Conservation (phyloP, 2,113 vertebrate species). For the Campylomormyrus tamandua region DNA sequence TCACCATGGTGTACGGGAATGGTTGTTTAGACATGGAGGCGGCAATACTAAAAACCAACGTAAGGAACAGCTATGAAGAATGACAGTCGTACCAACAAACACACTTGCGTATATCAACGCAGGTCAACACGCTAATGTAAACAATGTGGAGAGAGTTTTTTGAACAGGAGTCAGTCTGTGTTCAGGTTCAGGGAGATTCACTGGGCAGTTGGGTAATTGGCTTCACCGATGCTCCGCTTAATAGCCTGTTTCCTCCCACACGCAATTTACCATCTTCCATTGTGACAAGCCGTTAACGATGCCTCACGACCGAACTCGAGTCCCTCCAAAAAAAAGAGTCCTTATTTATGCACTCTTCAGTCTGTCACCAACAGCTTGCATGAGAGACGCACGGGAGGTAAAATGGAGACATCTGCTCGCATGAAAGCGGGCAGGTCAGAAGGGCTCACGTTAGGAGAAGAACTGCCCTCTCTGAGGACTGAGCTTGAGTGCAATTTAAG, state of each 20-base stretch:
- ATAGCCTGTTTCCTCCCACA: constrained; percentile 2
- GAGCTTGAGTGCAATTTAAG: constrained; percentile 47
- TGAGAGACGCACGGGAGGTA: not conserved
- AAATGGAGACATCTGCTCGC: not conserved
- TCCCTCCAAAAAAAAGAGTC: not conserved
- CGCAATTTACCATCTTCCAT: not conserved
- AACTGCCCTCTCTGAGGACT: constrained; percentile 2
- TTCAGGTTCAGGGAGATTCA: not conserved
- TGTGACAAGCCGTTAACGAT: not conserved
- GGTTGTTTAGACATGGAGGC: not conserved
- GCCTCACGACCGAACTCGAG: not conserved
- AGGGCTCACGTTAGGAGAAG: not conserved
- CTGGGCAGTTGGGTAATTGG: not conserved
- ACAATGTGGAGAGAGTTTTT: not conserved
- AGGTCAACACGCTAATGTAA: not conserved
- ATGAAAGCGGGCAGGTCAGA: not conserved
- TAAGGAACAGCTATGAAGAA: not conserved
- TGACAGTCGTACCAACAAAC: not conserved
- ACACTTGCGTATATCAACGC: too few species aligned
- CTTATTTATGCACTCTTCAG: not conserved
- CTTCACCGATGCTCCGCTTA: not conserved
- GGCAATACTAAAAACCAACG: too few species aligned
- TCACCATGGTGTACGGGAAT: not conserved
- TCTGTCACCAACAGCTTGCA: not conserved
- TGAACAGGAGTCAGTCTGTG: not conserved